Base-by-base conservation (phyloP, 2,888 invertebrate genomes). In the Aspidapion aeneum region DNA sequence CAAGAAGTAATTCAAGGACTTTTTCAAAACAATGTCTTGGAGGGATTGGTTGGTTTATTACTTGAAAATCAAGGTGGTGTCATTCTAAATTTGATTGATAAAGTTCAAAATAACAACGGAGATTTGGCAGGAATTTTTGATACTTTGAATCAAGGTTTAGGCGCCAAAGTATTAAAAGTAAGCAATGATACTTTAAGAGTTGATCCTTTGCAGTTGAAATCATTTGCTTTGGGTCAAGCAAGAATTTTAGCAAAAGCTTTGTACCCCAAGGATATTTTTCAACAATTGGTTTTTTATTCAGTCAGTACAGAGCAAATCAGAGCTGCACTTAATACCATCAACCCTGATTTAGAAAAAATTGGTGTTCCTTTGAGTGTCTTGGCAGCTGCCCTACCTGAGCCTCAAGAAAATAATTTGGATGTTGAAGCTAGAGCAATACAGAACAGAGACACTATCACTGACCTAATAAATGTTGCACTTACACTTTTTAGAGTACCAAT, bases 181-280 rank as follows among this genome's bases (percentile, higher is more conserved):
- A 21, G 5, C 5, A 21, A 56, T 56, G 21, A 21, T n/a, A n/a
- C n/a, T 21, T 16, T 56, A 7, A 7, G 7, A 18, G 18, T 56
- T 7, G 56, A 56, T 18, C 5, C 19, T 3, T 3, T 5, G n/a
- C n/a, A 18, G 21, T 7, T 56, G 2, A 19, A 56, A 21, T 5
- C 20, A 20, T 20, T 56, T 7, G 56, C 56, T 18, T 20, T 56
- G 20, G n/a, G 7, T 21, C 56, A 56, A 21, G 56, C 56, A n/a
- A 56, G 19, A 21, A 56, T 7, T 16, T 21, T 56, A n/a, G n/a
- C 56, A 18, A 7, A 18, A 21, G 21, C 21, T 7, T 56, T 56
- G 21, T 56, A 20, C n/a, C 19, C 56, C 3, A 18, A 21, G 3
- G 21, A 56, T 56, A 7, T 21, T 56, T 52, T 52, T 19, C 52